Base-by-base conservation (phyloP, 2,113 vertebrate genomes). In the Anser brachyrhynchus region DNA sequence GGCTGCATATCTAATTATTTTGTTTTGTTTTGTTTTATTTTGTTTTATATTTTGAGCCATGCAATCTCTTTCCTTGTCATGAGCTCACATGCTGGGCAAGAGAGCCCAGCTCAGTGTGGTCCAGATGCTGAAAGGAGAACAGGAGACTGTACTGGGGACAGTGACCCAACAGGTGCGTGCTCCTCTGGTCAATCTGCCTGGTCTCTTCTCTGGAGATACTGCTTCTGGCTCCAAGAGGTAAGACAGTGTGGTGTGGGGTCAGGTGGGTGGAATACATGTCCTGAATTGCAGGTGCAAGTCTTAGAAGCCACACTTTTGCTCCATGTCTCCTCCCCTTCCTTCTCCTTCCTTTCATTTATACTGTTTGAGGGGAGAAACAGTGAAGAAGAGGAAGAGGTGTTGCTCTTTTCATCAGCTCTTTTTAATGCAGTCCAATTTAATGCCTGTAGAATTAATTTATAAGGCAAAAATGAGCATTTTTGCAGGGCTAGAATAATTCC, bases 401-500 rank as follows among this genome's bases (percentile, higher is more conserved):
- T 75, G 20, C 41, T 88, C 87, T 95, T 97, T 95, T 90, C 72
- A 90, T 58, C 83, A 73, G n/a, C 37, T 90, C 25, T 89, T 94
- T 94, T 86, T 93, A 97, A 87, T 58, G 58, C 55, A 51, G 67
- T 51, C 21, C 81, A 77, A 95, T 87, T 92, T 92, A 95, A 88
- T 67, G 86, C 57, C 89, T n/a, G 66, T 85, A 92, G 80, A 91
- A 91, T 89, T 76, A 39, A 83, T 90, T 96, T 93, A 76, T 81
- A 86, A 10, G 87, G 69, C 5, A 46, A 94, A 87, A 95, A 78
- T 80, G 90, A 91, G 61, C 67, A 67, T 69, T 82, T 89, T 86
- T 81, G 77, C 46, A 93, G 76, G 61, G 59, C n/a, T 77, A 84
- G 92, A 96, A 92, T 91, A 75, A 92, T 96, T 93, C 77, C 77